A percentile compares a stretch with the other conserved stretches of the same genome.
phyloP scores from a whole-genome alignment of 2,888 invertebrate species.

The Epinotia nisella region DNA sequence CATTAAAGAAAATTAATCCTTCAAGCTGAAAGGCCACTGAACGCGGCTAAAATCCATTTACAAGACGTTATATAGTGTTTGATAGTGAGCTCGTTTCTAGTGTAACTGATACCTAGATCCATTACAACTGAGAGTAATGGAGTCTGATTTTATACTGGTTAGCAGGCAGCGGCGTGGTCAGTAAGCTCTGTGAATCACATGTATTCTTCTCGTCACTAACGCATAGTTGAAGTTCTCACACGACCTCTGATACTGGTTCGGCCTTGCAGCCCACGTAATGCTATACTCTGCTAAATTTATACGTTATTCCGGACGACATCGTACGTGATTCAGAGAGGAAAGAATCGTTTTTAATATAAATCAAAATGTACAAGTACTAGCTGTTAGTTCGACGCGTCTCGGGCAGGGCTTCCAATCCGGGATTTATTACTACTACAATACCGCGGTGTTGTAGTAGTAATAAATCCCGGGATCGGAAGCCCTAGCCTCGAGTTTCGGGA shows the following conservation, averaged over 20 bases:
- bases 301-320: slow-evolving; percentile 14
- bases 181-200: neutral
- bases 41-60: slow-evolving; percentile 12
- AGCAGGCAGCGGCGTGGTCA: neutral
- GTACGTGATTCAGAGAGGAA: slow-evolving; percentile 31
- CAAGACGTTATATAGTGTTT: neutral
- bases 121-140: neutral
- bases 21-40: slow-evolving; percentile 16
- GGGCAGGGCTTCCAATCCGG: too few species aligned
- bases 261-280: slow-evolving; percentile 37
- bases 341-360: slow-evolving; percentile 24
- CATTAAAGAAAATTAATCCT: neutral
- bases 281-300: slow-evolving; percentile 22
- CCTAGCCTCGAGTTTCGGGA: slow-evolving; percentile 11
- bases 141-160: neutral
- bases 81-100: neutral
- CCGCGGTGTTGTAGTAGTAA: too few species aligned
- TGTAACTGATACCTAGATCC: neutral
- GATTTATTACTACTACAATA: too few species aligned
- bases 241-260: slow-evolving; percentile 10
- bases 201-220: slow-evolving; percentile 27
- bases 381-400: slow-evolving; percentile 5
- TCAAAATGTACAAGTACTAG: slow-evolving; percentile 26
- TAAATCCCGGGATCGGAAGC: too few species aligned
- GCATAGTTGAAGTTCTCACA: slow-evolving; percentile 15